Percentiles rank a stretch among this genome's conserved stretches.
Evolutionary conservation across 35 echinoderm and acorn worm genomes (phyloP).

Genomic region (Nesometra sesokonis): DNA sequence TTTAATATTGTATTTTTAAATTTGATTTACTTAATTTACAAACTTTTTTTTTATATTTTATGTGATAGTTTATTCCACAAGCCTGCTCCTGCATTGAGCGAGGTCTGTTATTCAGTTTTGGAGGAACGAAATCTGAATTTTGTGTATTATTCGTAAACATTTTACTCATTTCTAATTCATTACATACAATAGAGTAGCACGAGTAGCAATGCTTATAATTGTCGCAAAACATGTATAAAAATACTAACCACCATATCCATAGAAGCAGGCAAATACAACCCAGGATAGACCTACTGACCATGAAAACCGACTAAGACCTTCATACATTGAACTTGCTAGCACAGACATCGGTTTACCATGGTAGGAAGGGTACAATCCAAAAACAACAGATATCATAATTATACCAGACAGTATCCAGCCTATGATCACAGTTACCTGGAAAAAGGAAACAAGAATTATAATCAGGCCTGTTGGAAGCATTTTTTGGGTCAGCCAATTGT

Average conservation of each 20-base stretch:
- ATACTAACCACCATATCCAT: slow-evolving; percentile 43
- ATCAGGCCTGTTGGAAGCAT: too few species aligned
- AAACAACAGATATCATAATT: slow-evolving; percentile 28
- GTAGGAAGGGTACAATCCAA: slow-evolving; percentile 32
- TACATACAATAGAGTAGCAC: too few species aligned
- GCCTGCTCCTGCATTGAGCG: too few species aligned
- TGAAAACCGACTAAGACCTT: slow-evolving; percentile 32
- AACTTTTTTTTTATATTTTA: too few species aligned
- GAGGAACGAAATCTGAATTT: too few species aligned
- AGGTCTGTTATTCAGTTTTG: too few species aligned
- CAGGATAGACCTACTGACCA: slow-evolving; percentile 34
- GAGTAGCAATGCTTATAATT: neutral
- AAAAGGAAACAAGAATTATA: neutral
- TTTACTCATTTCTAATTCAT: neutral
- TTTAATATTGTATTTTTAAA: too few species aligned
- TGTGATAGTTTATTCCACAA: too few species aligned
- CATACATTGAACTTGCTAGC: slow-evolving; percentile 18
- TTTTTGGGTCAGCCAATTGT: too few species aligned
- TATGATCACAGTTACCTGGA: slow-evolving; percentile 7
- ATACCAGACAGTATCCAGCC: slow-evolving; percentile 37
- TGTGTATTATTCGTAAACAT: neutral
- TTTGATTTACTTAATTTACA: too few species aligned
- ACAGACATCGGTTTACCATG: neutral
- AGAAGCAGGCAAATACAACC: slow-evolving; percentile 59
- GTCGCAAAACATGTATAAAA: neutral